Evolutionary conservation across 2,797 vertebrate genomes (phyloP).

Genomic region (Clamator glandarius): DNA sequence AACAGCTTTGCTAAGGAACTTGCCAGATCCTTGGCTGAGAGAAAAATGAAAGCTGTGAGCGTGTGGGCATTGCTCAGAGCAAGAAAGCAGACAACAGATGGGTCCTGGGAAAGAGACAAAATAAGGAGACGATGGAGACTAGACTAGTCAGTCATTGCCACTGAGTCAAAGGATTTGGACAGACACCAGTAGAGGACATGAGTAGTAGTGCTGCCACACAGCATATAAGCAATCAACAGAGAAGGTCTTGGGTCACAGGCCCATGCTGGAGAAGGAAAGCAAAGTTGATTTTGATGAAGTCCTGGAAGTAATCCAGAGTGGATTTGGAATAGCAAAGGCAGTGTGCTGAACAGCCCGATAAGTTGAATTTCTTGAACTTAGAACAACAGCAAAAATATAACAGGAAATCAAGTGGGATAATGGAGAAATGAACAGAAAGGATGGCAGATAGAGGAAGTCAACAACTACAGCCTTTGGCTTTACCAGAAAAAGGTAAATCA

Average conservation of each 20-base stretch:
- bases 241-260: background rate
- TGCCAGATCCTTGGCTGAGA: background rate
- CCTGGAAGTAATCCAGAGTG: background rate
- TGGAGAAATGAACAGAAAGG: background rate
- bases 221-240: background rate
- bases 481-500: background rate
- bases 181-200: background rate
- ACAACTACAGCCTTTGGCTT: background rate
- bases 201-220: background rate
- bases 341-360: background rate
- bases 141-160: background rate
- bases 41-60: background rate
- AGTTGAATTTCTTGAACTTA: background rate
- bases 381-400: background rate
- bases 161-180: background rate
- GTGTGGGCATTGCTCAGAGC: background rate
- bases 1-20: background rate
- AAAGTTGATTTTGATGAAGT: background rate
- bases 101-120: background rate
- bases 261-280: background rate
- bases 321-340: background rate
- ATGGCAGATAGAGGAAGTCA: background rate
- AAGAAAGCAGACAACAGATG: background rate
- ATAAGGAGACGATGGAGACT: background rate
- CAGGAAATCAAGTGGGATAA: background rate